Evolutionary conservation across 2,888 invertebrate species (phyloP).

Genomic region (Lycocerus yunnanus): DNA sequence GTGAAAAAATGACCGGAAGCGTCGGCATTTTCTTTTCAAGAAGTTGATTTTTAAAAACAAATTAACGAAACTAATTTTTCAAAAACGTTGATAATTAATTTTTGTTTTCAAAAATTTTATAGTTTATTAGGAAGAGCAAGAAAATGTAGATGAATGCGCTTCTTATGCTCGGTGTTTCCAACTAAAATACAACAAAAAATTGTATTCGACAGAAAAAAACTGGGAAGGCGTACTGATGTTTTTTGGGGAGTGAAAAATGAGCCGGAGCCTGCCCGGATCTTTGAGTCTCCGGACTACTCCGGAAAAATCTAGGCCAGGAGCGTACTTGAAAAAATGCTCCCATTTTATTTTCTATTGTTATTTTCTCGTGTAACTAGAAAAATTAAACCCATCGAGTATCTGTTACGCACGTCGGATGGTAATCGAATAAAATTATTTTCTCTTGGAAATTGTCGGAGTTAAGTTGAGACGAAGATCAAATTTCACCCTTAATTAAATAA

Average conservation of each 20-base stretch:
- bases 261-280: slow-evolving; percentile 42
- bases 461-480: neutral
- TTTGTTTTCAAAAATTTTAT: neutral
- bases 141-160: slow-evolving; percentile 12
- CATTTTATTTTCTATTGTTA: slow-evolving; percentile 2
- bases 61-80: neutral
- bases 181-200: slow-evolving; percentile 33
- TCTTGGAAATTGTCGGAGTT: neutral
- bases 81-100: neutral
- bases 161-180: slow-evolving; percentile 18
- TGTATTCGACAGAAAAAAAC: slow-evolving; percentile 46
- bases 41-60: neutral
- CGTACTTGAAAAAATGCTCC: slow-evolving; percentile 41
- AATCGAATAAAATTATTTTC: neutral
- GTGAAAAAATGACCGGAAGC: slow-evolving; percentile 15
- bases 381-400: neutral
- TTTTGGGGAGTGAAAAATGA: slow-evolving; percentile 51
- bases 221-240: slow-evolving; percentile 50
- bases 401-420: too few species aligned
- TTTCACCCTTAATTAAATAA: neutral
- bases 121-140: neutral
- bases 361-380: neutral
- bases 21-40: neutral
- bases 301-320: slow-evolving; percentile 44
- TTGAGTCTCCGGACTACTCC: slow-evolving; percentile 36